These are phyloP conservation scores for Ceratotherium simum DNA, from an alignment of 2,113 vertebrate genomes.

Conservation along the genomic window DNA sequence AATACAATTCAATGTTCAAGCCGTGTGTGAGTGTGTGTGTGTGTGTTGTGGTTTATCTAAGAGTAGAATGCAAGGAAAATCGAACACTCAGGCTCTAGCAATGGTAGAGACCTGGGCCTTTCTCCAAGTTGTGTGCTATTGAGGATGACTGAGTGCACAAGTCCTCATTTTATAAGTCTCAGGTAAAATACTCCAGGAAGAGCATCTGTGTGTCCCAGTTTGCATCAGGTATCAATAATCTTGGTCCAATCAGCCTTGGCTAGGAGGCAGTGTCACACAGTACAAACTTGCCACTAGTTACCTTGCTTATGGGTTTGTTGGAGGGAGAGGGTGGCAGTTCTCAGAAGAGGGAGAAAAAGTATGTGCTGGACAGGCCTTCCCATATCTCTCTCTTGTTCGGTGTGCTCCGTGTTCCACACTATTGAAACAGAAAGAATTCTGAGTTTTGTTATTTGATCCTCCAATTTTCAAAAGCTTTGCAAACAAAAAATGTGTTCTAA, in stretches of 20 bases:
- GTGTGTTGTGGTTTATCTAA: background rate
- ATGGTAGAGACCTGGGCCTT: background rate
- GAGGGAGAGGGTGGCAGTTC: background rate
- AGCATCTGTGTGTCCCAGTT: background rate
- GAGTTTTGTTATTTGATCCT: background rate
- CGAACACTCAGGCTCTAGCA: background rate
- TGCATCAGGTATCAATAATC: background rate
- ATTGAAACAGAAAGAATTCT: slow-evolving; percentile 20
- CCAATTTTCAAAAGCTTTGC: background rate
- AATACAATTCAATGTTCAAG: background rate
- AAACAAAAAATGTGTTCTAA: background rate
- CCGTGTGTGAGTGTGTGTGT: background rate
- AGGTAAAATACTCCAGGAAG: background rate
- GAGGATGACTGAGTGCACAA: background rate
- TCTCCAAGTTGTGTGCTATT: background rate
- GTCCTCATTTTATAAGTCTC: background rate
- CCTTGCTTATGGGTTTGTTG: background rate
- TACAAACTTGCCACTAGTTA: background rate
- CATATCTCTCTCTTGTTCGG: background rate
- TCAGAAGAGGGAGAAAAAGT: background rate
- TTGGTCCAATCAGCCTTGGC: background rate
- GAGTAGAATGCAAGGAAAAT: background rate
- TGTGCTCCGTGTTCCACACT: background rate
- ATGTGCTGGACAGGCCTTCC: background rate
- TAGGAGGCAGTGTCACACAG: background rate